Percentiles rank a stretch among this genome's conserved stretches.
phyloP scores from a whole-genome alignment of 2,888 invertebrate species.

The Heteropelma amictum region DNA sequence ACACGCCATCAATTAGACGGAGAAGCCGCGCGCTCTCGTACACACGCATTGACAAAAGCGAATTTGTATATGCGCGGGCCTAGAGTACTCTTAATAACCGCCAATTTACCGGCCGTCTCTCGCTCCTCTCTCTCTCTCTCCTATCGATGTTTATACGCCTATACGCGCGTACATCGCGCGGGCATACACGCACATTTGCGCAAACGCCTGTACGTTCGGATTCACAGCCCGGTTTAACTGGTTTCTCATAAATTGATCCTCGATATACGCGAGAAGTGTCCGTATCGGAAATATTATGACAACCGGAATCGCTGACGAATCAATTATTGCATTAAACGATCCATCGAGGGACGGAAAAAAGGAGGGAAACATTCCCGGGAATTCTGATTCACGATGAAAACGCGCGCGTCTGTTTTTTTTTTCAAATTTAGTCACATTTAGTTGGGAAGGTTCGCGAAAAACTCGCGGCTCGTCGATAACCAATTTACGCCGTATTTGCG shows the following conservation, averaged over 20 bases:
- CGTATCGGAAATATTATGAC: constrained; percentile 67
- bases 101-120: constrained; percentile 71
- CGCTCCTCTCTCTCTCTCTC: constrained; percentile 11
- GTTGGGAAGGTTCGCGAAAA: too few relatives aligned
- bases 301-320: constrained; percentile 68
- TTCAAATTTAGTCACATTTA: not conserved
- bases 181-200: not conserved
- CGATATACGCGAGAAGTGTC: constrained; percentile 54
- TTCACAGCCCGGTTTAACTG: constrained; percentile 62
- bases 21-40: constrained; percentile 5
- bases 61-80: constrained; percentile 50
- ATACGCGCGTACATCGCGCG: not conserved
- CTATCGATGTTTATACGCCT: not conserved
- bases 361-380: too few relatives aligned
- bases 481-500: too few relatives aligned
- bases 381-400: not conserved
- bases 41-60: constrained; percentile 16
- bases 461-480: not conserved
- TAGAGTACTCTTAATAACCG: constrained; percentile 69
- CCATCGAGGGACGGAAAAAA: constrained; percentile 30
- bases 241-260: constrained; percentile 69
- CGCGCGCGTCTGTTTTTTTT: not conserved
- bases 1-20: constrained; percentile 47
- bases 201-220: not conserved
- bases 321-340: constrained; percentile 64